Evolutionary conservation across 1,140 invertebrate genomes (phyloP), one percentile per base, ranked within the genome.

Genomic region (Eupristina koningsbergeri): DNA sequence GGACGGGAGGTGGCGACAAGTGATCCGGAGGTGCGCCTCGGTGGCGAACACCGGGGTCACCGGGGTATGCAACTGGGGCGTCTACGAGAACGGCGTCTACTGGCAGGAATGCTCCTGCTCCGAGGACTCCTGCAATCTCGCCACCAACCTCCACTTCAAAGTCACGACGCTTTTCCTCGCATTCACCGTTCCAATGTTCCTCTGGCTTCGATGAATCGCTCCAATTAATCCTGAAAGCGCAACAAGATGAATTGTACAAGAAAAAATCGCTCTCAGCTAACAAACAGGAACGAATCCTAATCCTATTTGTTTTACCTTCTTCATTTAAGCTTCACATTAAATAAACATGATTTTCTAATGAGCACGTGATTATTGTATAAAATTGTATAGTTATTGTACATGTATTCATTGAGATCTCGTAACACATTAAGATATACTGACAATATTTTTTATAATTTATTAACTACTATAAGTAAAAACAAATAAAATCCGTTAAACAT

Each of bases 91-190:
- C 88, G 97, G 97, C 7, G 96, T 97, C 0, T 98, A 98, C 88
- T 98, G 97, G 97, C 97, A 98, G 90, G 97, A 98, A 90, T 98
- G 97, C 89, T 98, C 98, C 87, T 98, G 97, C 91, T 96, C 97
- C 0, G 94, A 95, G 84, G 97, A 98, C 89, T 95, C 95, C 85
- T 98, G 97, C 88, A 98, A 98, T 91, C 87, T 81, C 75, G 89
- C 91, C 22, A 39, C 85, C 85, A 50, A 82, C 39, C n/a, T 63
- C 86, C 26, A 61, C 77, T 0, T 86, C 69, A 1, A 63, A 84
- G n/a, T 78, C 53, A 9, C 74, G 36, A 77, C 83, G 26, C 79
- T 84, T 19, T 34, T 86, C 17, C 19, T 47, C 58, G 36, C 31
- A 31, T 7, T 71, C 8, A 47, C 31, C 26, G 29, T 45, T 8